Evolutionary conservation across 2,797 vertebrate genomes (phyloP).

Genomic region (Neopelma chrysocephalum): DNA sequence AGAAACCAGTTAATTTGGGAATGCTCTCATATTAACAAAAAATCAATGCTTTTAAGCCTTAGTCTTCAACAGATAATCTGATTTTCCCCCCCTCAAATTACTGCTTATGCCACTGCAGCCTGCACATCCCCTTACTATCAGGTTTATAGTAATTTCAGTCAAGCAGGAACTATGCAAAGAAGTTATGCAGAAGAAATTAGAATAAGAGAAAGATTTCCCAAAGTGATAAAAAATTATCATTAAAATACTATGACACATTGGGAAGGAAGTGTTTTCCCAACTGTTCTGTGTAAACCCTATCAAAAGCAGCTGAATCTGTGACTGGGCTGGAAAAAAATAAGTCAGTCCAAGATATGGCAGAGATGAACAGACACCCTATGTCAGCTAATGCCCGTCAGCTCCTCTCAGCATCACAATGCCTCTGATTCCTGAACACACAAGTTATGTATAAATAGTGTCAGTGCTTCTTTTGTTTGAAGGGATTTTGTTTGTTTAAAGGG

Average conservation of each 20-base stretch:
- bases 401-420: background rate
- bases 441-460: background rate
- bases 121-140: background rate
- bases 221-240: background rate
- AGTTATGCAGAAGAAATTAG: background rate
- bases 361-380: background rate
- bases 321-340: background rate
- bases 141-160: background rate
- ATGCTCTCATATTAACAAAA: background rate
- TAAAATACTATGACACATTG: background rate
- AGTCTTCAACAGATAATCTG: background rate
- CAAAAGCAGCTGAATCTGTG: background rate
- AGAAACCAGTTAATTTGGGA: background rate
- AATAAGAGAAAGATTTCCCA: background rate
- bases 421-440: accelerated
- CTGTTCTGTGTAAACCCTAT: background rate
- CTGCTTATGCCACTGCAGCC: background rate
- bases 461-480: background rate
- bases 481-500: background rate
- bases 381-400: background rate
- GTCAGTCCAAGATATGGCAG: background rate
- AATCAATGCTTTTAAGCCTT: background rate
- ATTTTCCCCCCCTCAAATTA: background rate
- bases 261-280: background rate
- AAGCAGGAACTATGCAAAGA: background rate